Conservation (phyloP, 2,113 vertebrate genomes). For the Mobula birostris region DNA sequence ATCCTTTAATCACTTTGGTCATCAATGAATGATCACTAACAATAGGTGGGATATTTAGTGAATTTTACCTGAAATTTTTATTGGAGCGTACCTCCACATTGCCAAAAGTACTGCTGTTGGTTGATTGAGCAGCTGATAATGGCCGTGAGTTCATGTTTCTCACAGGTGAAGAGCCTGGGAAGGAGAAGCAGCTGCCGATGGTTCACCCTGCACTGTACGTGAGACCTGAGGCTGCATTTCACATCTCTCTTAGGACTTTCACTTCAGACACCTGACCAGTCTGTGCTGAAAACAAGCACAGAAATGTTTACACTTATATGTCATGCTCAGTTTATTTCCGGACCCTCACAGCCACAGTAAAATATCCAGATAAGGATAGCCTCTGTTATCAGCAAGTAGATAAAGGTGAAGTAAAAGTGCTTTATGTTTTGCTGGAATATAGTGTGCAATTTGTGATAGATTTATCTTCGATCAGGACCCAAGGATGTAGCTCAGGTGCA, state of each 20-base stretch:
- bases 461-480: not conserved
- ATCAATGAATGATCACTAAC: not conserved
- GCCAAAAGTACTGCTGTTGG: not conserved
- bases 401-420: too few relatives aligned
- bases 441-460: not conserved
- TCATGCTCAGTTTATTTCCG: not conserved
- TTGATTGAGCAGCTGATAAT: not conserved
- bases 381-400: not conserved
- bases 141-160: not conserved
- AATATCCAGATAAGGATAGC: not conserved
- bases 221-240: not conserved
- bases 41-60: not conserved
- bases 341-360: not conserved
- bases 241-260: not conserved
- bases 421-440: not conserved
- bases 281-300: not conserved
- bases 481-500: not conserved
- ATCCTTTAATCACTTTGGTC: not conserved
- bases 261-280: not conserved
- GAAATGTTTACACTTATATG: not conserved
- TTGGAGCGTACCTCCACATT: not conserved
- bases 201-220: not conserved
- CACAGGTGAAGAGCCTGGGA: not conserved
- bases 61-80: not conserved
- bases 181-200: too few relatives aligned